Percentiles rank a stretch among this genome's conserved stretches.
Evolutionary conservation across 1,140 invertebrate species (phyloP).

Genomic region (Philopotamus ludificatus): DNA sequence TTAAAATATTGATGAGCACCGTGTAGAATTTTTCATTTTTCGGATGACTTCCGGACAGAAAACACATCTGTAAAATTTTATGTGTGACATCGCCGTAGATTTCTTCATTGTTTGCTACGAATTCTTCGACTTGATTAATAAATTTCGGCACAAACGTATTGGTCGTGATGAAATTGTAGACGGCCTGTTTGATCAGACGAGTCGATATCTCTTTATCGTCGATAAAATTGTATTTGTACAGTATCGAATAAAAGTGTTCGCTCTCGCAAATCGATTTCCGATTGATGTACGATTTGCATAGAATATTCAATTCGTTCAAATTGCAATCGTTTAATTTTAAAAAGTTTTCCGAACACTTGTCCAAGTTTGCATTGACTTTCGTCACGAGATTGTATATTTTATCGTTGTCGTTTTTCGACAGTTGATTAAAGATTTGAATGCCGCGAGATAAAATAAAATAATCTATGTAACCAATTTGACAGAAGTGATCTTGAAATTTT

Average conservation of each 20-base stretch:
- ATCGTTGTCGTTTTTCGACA: neutral
- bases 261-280: neutral
- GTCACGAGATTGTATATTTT: neutral
- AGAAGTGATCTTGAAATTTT: constrained; percentile 15
- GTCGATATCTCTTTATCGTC: neutral
- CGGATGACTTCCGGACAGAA: neutral
- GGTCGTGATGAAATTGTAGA: neutral
- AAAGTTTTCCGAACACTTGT: neutral
- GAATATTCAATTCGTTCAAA: neutral
- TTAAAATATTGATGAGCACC: neutral
- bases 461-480: constrained; percentile 11
- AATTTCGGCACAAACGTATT: neutral
- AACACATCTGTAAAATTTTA: neutral
- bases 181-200: neutral
- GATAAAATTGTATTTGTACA: neutral
- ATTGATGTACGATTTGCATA: neutral
- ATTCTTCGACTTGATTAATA: neutral
- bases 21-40: neutral
- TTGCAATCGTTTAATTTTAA: neutral
- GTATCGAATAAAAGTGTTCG: neutral
- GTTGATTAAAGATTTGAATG: constrained; percentile 1
- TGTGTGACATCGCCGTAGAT: neutral
- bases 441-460: constrained; percentile 23
- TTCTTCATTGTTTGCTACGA: neutral
- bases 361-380: neutral